A percentile compares a stretch with the other conserved stretches of the same genome.
Evolutionary conservation across 2,797 vertebrate species (phyloP).

Genomic region (Alosa sapidissima): DNA sequence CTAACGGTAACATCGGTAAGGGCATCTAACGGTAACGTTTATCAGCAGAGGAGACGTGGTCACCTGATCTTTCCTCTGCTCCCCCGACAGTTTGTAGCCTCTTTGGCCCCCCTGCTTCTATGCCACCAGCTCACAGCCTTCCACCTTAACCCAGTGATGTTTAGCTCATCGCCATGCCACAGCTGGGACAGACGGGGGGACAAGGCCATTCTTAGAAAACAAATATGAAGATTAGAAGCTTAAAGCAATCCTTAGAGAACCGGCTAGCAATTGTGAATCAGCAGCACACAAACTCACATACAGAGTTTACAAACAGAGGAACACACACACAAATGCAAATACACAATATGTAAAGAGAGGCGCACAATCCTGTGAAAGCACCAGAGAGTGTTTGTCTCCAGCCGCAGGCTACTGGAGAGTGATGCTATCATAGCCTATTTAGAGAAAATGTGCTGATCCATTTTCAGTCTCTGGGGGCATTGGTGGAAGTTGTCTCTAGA

Average conservation of each 20-base stretch:
- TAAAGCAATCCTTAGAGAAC: background rate
- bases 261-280: background rate
- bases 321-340: background rate
- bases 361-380: slow-evolving; percentile 1
- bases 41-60: background rate
- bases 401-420: background rate
- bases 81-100: background rate
- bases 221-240: background rate
- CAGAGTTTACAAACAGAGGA: background rate
- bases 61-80: background rate
- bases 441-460: background rate
- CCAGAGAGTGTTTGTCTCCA: background rate
- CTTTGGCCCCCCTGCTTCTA: background rate
- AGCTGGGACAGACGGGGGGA: no score
- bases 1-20: background rate
- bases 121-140: background rate
- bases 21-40: background rate
- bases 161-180: no score
- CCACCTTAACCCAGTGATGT: background rate
- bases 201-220: background rate
- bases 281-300: background rate
- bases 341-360: background rate
- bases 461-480: background rate
- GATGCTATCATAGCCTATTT: background rate
- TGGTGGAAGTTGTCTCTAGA: background rate